Percentiles rank a stretch among this genome's conserved stretches.
Conservation (phyloP, 2,888 invertebrate species). For the Byasa hedistus region DNA sequence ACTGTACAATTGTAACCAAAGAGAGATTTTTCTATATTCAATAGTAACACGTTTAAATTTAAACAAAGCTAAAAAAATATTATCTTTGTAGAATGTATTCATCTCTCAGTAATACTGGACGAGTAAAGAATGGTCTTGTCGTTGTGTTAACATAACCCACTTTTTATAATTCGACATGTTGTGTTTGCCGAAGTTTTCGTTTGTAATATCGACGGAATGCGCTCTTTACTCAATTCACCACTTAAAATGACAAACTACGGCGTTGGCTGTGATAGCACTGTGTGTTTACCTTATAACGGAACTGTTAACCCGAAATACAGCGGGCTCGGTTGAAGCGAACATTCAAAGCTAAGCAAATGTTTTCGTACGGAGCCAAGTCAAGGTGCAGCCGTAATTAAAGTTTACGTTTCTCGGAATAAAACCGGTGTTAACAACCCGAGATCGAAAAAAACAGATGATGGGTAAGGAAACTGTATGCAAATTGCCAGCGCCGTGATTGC, state of each 20-base stretch:
- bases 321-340: conserved; percentile 30
- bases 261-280: conserved; percentile 42
- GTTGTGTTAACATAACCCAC: conserved; percentile 6
- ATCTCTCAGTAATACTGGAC: not conserved
- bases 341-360: conserved; percentile 33
- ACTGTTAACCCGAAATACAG: conserved; percentile 33
- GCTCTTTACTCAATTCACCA: conserved; percentile 38
- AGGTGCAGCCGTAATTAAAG: conserved; percentile 42
- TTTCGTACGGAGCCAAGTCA: conserved; percentile 32
- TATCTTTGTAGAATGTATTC: not conserved
- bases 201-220: conserved; percentile 31
- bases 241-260: conserved; percentile 38
- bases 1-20: too few relatives aligned
- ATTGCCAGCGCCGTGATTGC: conserved; percentile 52
- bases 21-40: too few relatives aligned
- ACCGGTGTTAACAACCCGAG: conserved; percentile 44
- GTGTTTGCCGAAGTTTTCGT: conserved; percentile 36
- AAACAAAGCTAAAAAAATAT: not conserved
- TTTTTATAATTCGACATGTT: conserved; percentile 26
- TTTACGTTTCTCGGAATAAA: conserved; percentile 49
- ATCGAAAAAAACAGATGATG: conserved; percentile 43
- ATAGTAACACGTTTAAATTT: too few relatives aligned
- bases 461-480: conserved; percentile 52
- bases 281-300: conserved; percentile 42
- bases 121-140: not conserved